Evolutionary conservation across 1,140 invertebrate genomes (phyloP).

Genomic region (Drosophila eugracilis): DNA sequence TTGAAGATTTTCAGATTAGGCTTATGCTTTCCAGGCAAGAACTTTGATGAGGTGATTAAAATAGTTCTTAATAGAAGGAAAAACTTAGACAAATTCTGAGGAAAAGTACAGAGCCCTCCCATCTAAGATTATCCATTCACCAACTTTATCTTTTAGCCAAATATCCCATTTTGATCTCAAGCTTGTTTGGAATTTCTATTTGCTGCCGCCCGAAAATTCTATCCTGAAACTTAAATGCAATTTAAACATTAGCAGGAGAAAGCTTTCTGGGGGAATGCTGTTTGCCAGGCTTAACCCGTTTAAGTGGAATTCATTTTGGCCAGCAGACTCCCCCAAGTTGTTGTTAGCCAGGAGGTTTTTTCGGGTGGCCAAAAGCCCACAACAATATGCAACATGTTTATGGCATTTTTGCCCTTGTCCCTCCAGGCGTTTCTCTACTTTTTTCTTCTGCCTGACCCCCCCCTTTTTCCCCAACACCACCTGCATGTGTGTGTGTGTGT

Average conservation of each 20-base stretch:
- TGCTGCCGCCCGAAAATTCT: not conserved
- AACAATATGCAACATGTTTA: slow-evolving; percentile 46
- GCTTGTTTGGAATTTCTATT: slow-evolving; percentile 1
- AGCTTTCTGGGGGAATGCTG: slow-evolving; percentile 8
- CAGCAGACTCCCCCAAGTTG: not conserved
- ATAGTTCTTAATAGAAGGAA: not conserved
- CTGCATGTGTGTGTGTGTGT: not conserved
- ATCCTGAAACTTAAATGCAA: slow-evolving; percentile 9
- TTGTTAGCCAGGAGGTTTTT: not conserved
- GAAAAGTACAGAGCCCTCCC: too few relatives aligned
- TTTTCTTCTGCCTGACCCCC: not conserved
- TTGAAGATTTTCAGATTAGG: not conserved
- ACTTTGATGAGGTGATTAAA: not conserved
- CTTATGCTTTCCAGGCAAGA: not conserved
- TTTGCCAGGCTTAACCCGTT: slow-evolving; percentile 28
- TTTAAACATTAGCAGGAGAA: slow-evolving; percentile 15
- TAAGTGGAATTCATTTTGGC: slow-evolving; percentile 29
- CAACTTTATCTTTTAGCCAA: not conserved
- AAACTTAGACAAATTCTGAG: not conserved
- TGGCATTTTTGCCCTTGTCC: slow-evolving; percentile 33
- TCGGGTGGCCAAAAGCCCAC: not conserved
- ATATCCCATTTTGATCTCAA: not conserved
- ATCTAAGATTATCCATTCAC: not conserved
- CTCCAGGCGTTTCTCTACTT: not conserved
- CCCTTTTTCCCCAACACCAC: not conserved